phyloP scores from a whole-genome alignment of 1,140 invertebrate species.

The Latrodectus geometricus region DNA sequence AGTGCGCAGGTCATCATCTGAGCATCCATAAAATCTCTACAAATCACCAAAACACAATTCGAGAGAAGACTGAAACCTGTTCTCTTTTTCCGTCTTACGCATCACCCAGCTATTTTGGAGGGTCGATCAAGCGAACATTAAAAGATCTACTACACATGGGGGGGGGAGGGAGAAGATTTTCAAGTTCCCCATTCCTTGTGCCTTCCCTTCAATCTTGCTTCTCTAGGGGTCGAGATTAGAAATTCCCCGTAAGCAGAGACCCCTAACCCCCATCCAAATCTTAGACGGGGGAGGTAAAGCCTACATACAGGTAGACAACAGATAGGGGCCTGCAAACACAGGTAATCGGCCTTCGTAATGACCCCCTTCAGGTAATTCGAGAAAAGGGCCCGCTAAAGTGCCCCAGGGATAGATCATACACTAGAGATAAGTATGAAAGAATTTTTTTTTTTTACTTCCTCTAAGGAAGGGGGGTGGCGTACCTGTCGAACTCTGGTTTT shows the following conservation, averaged over 20 bases:
- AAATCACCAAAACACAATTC: neutral
- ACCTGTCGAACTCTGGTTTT: neutral
- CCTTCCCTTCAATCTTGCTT: neutral
- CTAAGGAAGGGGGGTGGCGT: neutral
- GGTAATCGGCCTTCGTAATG: slow-evolving; percentile 29
- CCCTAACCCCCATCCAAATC: neutral
- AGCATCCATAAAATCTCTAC: neutral
- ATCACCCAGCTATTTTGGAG: slow-evolving; percentile 28
- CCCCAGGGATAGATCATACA: slow-evolving; percentile 27
- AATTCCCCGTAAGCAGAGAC: neutral
- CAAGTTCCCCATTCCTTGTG: slow-evolving; percentile 15
- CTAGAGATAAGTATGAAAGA: neutral
- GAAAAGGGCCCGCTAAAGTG: slow-evolving; percentile 29
- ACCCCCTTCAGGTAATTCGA: slow-evolving; percentile 46
- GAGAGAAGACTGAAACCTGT: slow-evolving; percentile 23
- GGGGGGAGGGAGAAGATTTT: neutral
- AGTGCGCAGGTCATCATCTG: neutral
- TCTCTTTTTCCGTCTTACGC: slow-evolving; percentile 43
- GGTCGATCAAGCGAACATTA: slow-evolving; percentile 16
- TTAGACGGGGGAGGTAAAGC: neutral
- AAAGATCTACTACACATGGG: neutral
- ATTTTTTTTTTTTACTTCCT: neutral
- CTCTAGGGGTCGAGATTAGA: neutral
- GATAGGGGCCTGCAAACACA: slow-evolving; percentile 35
- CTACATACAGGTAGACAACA: slow-evolving; percentile 11